Evolutionary conservation across 2,113 vertebrate species (phyloP).

Genomic region (Dryoscopus gambensis): DNA sequence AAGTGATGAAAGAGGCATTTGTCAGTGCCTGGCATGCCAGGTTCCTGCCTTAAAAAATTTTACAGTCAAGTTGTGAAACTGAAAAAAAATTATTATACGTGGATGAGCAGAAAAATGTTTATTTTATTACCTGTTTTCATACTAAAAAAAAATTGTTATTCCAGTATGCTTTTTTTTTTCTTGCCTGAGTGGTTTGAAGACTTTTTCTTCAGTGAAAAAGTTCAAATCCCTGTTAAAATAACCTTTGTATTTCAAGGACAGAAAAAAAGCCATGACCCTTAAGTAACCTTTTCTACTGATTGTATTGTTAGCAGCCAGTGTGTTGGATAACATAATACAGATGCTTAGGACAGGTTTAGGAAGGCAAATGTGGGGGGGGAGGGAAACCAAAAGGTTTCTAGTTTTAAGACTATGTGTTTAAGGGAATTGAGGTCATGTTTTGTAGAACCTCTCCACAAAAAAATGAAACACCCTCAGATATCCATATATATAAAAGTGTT

Average conservation of each 20-base stretch:
- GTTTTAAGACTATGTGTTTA: conserved; percentile 2
- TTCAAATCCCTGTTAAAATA: neutral
- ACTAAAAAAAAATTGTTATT: neutral
- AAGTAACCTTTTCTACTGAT: conserved; percentile 48
- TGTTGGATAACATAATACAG: conserved; percentile 63
- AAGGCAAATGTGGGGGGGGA: neutral
- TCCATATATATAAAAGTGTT: conserved; percentile 1
- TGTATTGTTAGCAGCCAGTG: conserved; percentile 51
- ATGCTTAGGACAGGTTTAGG: conserved; percentile 46
- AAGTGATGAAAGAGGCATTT: neutral
- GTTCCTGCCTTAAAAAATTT: conserved; percentile 21
- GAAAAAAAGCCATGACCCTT: neutral
- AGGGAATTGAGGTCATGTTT: conserved; percentile 1
- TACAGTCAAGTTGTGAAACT: neutral
- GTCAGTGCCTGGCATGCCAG: neutral
- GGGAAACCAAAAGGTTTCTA: neutral
- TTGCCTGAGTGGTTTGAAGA: neutral
- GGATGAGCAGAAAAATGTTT: neutral
- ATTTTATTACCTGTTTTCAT: neutral
- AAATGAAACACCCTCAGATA: conserved; percentile 60
- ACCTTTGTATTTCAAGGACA: neutral
- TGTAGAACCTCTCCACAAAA: conserved; percentile 11
- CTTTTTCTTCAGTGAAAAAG: neutral
- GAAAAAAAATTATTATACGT: neutral
- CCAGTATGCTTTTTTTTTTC: neutral